Evolutionary conservation across 2,797 vertebrate species (phyloP), one percentile per base, ranked within the genome.

Genomic region (Syndactyla subalaris): DNA sequence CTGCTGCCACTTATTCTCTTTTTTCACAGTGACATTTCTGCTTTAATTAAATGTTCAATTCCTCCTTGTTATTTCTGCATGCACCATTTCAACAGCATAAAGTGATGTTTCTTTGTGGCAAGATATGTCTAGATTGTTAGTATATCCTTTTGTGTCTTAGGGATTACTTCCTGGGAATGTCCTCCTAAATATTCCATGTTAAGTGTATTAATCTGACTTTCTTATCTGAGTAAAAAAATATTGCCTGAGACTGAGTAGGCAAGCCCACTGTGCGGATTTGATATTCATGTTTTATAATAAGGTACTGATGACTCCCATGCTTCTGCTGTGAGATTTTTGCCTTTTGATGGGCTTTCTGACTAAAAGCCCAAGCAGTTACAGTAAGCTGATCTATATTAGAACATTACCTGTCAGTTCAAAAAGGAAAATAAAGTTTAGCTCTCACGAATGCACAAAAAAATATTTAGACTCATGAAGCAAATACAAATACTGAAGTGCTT

Each of bases 21-120:
- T 89, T n/a, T 87, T 88, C 63, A 74, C 1, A 5, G 9, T 85
- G 49, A 51, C 36, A 46, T 82, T 67, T 45, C 66, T 78, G 15
- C 26, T 89, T 86, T 74, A 82, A 91, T 87, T 86, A 92, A 91
- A 75, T 45, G 18, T 89, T 81, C 34, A 27, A 24, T 84, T 95
- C 32, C 49, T 94, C 32, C 38, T 84, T 87, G 34, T 75, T 46
- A 58, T 88, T 94, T 74, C 45, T 89, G 29, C 5, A 6, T 41
- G 59, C 14, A 52, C 34, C 8, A 3, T 72, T 92, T 82, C 68
- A 62, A 41, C 38, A 46, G 16, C 58, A 66, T 11, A 38, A 94
- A 73, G 21, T 4, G 6, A 38, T 24, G 22, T 46, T 70, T 89
- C 59, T 74, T 74, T 88, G 13, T 41, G 38, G 81, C 48, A 93